A percentile compares a stretch with the other conserved stretches of the same genome.
phyloP scores from a whole-genome alignment of 2,113 vertebrate genomes.

The Mellivora capensis region DNA sequence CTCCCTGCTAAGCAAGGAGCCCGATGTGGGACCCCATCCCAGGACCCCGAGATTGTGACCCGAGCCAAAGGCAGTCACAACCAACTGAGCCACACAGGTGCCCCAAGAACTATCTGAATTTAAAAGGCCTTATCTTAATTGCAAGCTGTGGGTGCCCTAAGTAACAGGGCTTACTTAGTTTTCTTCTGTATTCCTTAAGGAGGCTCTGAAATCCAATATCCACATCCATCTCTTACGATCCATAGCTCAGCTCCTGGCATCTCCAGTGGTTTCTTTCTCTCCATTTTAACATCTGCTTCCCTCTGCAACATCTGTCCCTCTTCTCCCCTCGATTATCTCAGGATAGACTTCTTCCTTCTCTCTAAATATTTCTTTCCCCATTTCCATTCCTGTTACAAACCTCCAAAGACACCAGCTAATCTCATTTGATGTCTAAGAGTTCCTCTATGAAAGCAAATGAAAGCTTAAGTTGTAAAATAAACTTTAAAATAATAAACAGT shows the following conservation, averaged over 20 bases:
- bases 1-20: too few species aligned
- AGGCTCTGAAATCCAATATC: background rate
- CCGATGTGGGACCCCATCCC: too few species aligned
- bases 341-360: background rate
- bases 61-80: too few species aligned
- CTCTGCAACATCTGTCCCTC: background rate
- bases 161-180: background rate
- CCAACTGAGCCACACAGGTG: too few species aligned
- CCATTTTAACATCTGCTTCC: background rate
- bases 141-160: background rate
- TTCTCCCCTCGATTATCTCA: background rate
- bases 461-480: constrained; percentile 14
- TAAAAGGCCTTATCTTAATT: background rate
- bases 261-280: background rate
- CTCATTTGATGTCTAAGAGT: background rate
- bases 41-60: too few species aligned
- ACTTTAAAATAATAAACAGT: constrained; percentile 22
- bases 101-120: background rate
- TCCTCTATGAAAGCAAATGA: background rate
- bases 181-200: background rate
- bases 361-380: background rate
- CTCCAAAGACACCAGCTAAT: background rate
- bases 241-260: background rate
- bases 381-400: constrained; percentile 1
- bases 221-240: background rate